Evolutionary conservation across 2,113 vertebrate species (phyloP), one percentile per base, ranked within the genome.

Genomic region (Menidia beryllina): DNA sequence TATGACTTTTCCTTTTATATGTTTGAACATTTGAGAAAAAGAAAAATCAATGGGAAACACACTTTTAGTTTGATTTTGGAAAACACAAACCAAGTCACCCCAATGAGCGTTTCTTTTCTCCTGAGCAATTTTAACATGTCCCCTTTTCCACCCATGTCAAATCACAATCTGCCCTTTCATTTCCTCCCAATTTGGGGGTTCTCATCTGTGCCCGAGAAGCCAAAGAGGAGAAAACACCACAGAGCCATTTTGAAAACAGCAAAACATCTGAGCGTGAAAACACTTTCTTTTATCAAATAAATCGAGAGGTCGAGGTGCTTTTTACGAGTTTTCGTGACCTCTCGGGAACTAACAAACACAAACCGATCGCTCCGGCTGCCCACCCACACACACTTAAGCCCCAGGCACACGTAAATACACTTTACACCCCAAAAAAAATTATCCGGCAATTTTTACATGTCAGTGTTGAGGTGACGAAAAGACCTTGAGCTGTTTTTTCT

Each of bases 401-500:
- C 17, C 27, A 19, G 1, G 48, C 27, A 38, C 39, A 14, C 30
- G 54, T 70, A 34, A 72, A 54, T 62, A 47, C 38, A 39, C 36
- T 60, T 41, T 15, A 60, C 62, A n/a, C 55, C 53, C n/a, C n/a
- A n/a, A n/a, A n/a, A 25, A 10, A 54, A 41, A 39, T 41, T 13
- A 38, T 58, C 20, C 39, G 59, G 43, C 11, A 38, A 52, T 65
- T 53, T 65, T n/a, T n/a, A n/a, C 45, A 48, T 15, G 34, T 68
- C 21, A 41, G 39, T 6, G n/a, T 60, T 19, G 23, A 41, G 25
- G 48, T 60, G 2, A 27, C 6, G n/a, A 47, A 57, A 60, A 1
- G 14, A 57, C 38, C 45, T 73, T 63, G 51, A 52, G 25, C 12
- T 24, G 25, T 27, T 51, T 27, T 27, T 49, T 4, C 15, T 7